Conservation (phyloP, 2,113 vertebrate genomes). For the Ascaphus truei region DNA sequence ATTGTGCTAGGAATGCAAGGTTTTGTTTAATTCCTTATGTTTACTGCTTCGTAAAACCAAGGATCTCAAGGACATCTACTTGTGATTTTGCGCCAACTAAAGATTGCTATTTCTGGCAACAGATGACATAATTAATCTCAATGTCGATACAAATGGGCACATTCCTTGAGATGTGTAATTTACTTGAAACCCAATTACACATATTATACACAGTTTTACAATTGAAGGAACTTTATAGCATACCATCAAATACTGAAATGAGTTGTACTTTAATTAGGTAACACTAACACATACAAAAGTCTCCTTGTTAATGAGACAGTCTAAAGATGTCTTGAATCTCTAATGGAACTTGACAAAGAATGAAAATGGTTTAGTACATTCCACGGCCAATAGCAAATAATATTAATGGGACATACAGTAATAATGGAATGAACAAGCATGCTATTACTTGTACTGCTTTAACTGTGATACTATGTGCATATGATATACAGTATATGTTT, state of each 20-base stretch:
- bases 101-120: not conserved
- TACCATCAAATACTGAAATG: slow-evolving; percentile 9
- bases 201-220: slow-evolving; percentile 8
- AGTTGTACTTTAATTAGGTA: slow-evolving; percentile 30
- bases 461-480: not conserved
- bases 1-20: not conserved
- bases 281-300: slow-evolving; percentile 21
- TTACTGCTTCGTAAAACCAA: slow-evolving; percentile 10
- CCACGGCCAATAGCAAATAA: not conserved
- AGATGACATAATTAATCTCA: slow-evolving; percentile 20
- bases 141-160: slow-evolving; percentile 21
- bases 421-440: not conserved
- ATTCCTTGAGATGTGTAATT: slow-evolving; percentile 19
- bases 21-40: not conserved
- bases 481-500: not conserved
- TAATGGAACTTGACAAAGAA: slow-evolving; percentile 16
- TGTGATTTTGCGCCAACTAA: not conserved
- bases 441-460: not conserved
- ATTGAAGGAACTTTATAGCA: slow-evolving; percentile 13
- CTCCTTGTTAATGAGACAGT: slow-evolving; percentile 16
- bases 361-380: not conserved
- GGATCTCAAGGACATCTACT: not conserved
- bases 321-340: not conserved
- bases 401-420: not conserved
- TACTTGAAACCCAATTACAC: slow-evolving; percentile 32